Conservation (phyloP, 2,797 vertebrate species). For the Spea hammondii region DNA sequence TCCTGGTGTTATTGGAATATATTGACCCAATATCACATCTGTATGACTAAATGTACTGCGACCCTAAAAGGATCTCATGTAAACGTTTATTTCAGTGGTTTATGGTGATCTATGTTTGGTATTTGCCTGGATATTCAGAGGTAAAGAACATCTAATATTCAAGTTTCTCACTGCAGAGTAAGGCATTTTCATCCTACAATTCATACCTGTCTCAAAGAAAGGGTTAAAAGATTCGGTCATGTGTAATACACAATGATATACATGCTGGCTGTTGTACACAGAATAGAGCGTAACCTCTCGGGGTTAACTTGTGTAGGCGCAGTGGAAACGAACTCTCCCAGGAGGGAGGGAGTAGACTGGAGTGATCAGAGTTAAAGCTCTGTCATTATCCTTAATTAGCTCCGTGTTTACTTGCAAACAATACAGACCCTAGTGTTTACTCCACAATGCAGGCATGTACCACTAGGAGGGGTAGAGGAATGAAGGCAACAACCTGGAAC, state of each 20-base stretch:
- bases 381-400: conserved; percentile 52
- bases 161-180: no score
- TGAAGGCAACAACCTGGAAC: background rate
- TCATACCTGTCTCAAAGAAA: background rate
- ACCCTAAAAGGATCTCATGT: no score
- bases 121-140: no score
- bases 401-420: conserved; percentile 48
- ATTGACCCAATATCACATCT: no score
- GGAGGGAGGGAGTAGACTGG: conserved; percentile 33
- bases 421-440: conserved; percentile 48
- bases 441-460: conserved; percentile 38
- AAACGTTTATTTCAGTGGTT: no score
- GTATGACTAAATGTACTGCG: no score
- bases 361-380: conserved; percentile 45
- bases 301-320: conserved; percentile 34
- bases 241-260: conserved; percentile 1
- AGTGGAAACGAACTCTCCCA: conserved; percentile 43
- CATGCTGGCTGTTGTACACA: conserved; percentile 16
- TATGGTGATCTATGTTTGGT: no score
- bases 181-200: no score
- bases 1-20: no score
- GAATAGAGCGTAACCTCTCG: conserved; percentile 23
- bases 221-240: background rate
- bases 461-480: conserved; percentile 20
- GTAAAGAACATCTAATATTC: no score